These are phyloP conservation scores for Girardinichthys multiradiatus DNA, from an alignment of 2,113 vertebrate species.

Conservation along the genomic window DNA sequence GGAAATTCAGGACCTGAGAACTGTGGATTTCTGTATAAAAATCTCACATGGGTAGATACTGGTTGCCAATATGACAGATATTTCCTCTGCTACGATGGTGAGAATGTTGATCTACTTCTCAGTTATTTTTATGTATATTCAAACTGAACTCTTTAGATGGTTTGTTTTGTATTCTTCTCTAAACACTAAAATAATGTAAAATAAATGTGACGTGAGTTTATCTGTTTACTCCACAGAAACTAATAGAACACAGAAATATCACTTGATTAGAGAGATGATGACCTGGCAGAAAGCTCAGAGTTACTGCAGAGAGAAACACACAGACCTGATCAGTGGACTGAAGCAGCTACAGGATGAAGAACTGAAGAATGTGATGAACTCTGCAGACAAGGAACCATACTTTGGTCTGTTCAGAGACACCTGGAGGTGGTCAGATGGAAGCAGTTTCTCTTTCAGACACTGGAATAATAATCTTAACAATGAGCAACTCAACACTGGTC, in stretches of 20 bases:
- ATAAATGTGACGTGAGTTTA: background rate
- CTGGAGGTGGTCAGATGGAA: background rate
- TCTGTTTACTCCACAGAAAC: background rate
- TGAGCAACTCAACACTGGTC: background rate
- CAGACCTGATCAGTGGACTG: background rate
- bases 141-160: too few relatives aligned
- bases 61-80: accelerated
- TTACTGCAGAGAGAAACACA: background rate
- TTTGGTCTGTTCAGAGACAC: background rate
- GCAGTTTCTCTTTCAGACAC: background rate
- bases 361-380: background rate
- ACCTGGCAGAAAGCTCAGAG: background rate
- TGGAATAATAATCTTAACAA: background rate
- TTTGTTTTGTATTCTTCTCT: too few relatives aligned
- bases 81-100: too few relatives aligned
- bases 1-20: too few relatives aligned
- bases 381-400: too few relatives aligned
- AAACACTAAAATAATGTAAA: too few relatives aligned
- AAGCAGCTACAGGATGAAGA: background rate
- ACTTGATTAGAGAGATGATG: background rate
- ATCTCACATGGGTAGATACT: too few relatives aligned
- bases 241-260: background rate
- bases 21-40: too few relatives aligned
- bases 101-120: too few relatives aligned
- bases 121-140: too few relatives aligned